Percentiles rank a stretch among this genome's conserved stretches.
phyloP scores from a whole-genome alignment of 2,113 vertebrate genomes.

The Rissa tridactyla region DNA sequence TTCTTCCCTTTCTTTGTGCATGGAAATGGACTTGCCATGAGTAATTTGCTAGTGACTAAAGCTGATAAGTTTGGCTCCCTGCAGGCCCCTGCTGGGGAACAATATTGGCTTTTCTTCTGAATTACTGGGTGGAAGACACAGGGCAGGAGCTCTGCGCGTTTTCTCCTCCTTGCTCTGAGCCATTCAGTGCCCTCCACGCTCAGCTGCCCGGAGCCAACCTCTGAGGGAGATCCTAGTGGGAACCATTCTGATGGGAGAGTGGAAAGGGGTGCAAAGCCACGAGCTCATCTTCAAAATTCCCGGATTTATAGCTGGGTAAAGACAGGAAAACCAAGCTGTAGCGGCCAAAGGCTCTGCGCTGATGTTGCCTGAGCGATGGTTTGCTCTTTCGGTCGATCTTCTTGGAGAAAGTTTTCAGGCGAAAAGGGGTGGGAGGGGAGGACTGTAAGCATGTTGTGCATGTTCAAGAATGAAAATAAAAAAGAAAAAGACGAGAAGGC shows the following conservation, averaged over 20 bases:
- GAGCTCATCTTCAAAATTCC: neutral
- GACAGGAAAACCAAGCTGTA: neutral
- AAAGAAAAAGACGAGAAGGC: neutral
- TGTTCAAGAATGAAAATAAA: neutral
- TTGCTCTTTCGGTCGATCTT: neutral
- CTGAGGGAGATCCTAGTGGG: neutral
- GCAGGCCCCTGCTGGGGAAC: neutral
- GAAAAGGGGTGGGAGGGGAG: neutral
- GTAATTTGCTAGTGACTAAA: conserved; percentile 75
- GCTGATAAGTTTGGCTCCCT: conserved; percentile 71
- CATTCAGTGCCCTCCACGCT: accelerated
- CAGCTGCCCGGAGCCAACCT: neutral
- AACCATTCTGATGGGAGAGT: neutral
- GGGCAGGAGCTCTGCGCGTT: neutral
- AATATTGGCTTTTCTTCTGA: conserved; percentile 55
- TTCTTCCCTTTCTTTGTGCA: conserved; percentile 17
- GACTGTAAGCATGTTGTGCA: neutral
- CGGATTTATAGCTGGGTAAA: neutral
- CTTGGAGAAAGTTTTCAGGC: neutral
- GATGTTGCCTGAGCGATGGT: accelerated
- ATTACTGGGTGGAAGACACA: conserved; percentile 24
- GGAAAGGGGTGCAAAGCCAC: neutral
- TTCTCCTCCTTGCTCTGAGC: neutral
- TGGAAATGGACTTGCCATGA: conserved; percentile 71
- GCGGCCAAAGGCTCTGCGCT: neutral